A percentile compares a stretch with the other conserved stretches of the same genome.
Evolutionary conservation across 2,888 invertebrate species (phyloP).

Genomic region (Tinea semifulvella): DNA sequence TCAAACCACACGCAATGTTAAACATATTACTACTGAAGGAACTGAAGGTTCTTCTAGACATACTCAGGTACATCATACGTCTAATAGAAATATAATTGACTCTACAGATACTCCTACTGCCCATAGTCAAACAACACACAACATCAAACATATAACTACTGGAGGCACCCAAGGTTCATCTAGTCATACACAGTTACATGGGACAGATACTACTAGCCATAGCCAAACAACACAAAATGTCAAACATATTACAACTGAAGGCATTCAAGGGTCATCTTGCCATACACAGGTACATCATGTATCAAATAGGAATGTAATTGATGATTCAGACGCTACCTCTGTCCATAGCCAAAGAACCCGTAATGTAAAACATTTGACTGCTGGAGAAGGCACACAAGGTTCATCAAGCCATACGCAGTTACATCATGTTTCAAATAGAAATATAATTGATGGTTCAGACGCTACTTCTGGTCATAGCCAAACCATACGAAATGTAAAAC

Average conservation of each 20-base stretch:
- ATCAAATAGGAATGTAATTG: conserved; percentile 37
- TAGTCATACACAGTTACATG: neutral
- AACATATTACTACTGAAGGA: too few species aligned
- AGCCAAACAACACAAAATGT: neutral
- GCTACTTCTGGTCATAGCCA: conserved; percentile 26
- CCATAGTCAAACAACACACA: neutral
- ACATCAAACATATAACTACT: neutral
- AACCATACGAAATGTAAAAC: conserved; percentile 17
- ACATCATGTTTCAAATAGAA: neutral
- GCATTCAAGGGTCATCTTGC: neutral
- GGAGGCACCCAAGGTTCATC: neutral
- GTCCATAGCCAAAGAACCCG: neutral
- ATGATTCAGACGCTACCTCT: conserved; percentile 22
- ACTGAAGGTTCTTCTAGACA: neutral
- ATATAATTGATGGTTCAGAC: too few species aligned
- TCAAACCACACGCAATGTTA: too few species aligned
- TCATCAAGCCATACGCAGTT: too few species aligned
- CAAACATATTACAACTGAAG: neutral
- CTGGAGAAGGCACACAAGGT: too few species aligned
- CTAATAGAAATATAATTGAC: neutral
- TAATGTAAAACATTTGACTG: too few species aligned
- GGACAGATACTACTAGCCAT: neutral
- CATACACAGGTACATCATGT: neutral
- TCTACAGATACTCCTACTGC: neutral
- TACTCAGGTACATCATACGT: neutral